Base-by-base conservation (phyloP, 2,113 vertebrate genomes). In the Gadus macrocephalus region DNA sequence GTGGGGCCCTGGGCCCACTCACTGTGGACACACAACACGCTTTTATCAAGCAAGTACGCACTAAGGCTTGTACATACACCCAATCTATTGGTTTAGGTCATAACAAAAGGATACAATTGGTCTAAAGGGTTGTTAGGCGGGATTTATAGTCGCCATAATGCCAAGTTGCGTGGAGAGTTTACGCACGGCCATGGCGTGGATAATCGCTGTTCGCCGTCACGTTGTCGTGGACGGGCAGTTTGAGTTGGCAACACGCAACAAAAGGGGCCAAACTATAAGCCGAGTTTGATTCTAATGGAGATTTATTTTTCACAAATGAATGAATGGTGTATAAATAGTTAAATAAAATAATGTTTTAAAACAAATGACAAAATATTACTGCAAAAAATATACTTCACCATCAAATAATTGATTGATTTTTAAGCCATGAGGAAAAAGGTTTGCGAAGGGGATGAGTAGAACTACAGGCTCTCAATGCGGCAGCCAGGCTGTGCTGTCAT, bases 1-100 rank as follows among this genome's bases (percentile, higher is more conserved):
- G 77, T 90, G 89, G 70, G 75, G 86, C 78, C 88, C 81, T 77
- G 87, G 20, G 20, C 20, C 78, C 73, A 65, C 72, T 65, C 60
- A 68, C 78, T 79, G 67, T 7, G 67, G 53, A 31, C 22, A 9
- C 5, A 56, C 15, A 69, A 59, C 53, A 56, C 15, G 2, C 19
- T 60, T 60, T 17, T 60, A 58, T 58, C 15, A 9, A 9, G 42
- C 5, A 49, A 49, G 42, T 8, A 49, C 42, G 42, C 42, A 49
- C 42, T 49, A 12, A 4, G 28, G 28, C 28, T 31, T 31, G 28
- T 31, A 31, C 28, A 5, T 31, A 5, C n/a, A 31, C 28, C 5
- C 28, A 31, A 31, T 31, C 28, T 31, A 31, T 31, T 31, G 28
- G 28, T 31, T 60, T 19, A 5, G 19, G 19, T 12, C 7, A 9